Percentiles rank a stretch among this genome's conserved stretches.
Evolutionary conservation across 2,888 invertebrate species (phyloP).

Genomic region (Megalurothrips usitatus): DNA sequence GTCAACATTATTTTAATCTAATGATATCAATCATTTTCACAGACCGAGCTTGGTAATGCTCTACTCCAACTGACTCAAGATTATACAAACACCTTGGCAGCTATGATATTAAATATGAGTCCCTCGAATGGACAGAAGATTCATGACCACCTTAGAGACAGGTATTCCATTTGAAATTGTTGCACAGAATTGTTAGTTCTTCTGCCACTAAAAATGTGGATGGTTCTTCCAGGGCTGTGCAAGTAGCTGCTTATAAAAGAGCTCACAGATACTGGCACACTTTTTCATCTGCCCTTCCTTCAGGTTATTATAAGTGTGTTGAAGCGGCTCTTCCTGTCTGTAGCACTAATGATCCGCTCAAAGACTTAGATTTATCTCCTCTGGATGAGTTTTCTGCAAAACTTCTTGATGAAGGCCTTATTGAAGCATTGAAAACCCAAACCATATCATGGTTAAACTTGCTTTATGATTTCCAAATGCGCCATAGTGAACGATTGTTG

Average conservation of each 20-base stretch:
- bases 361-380: not conserved
- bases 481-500: not conserved
- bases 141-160: not conserved
- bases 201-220: too few relatives aligned
- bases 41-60: constrained; percentile 2
- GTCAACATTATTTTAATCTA: not conserved
- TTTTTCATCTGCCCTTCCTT: not conserved
- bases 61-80: not conserved
- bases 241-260: not conserved
- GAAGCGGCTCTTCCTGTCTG: not conserved
- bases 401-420: not conserved
- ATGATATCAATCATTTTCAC: not conserved
- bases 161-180: too few relatives aligned
- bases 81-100: not conserved
- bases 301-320: not conserved
- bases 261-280: not conserved
- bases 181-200: too few relatives aligned
- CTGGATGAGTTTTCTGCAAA: not conserved
- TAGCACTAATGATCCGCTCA: not conserved
- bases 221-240: too few relatives aligned
- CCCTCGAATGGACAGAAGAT: not conserved
- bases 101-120: not conserved
- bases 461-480: not conserved
- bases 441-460: not conserved
- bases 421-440: not conserved